Conservation (phyloP, 2,797 vertebrate genomes). For the Glyptemys insculpta region DNA sequence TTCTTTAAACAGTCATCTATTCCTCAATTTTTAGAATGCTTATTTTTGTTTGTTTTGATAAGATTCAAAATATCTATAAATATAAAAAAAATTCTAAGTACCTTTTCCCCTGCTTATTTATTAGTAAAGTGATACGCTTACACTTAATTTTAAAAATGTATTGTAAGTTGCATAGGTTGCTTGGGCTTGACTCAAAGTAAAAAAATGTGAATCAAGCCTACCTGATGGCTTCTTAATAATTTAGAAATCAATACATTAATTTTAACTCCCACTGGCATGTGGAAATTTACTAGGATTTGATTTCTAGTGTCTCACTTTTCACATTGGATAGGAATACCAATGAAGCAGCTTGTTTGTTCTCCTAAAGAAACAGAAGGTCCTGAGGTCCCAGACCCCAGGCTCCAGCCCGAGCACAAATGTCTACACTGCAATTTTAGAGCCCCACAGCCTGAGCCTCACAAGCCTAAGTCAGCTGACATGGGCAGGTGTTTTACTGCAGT, state of each 20-base stretch:
- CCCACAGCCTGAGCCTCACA: neutral
- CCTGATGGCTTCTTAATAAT: slow-evolving; percentile 39
- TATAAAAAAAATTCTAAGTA: fast-evolving
- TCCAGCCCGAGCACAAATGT: neutral
- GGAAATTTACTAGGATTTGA: slow-evolving; percentile 27
- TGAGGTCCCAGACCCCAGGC: neutral
- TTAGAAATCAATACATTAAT: neutral
- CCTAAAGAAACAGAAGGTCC: neutral
- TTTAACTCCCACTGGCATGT: neutral
- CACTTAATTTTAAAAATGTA: neutral
- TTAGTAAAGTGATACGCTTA: neutral
- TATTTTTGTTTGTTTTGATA: neutral
- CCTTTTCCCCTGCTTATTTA: neutral
- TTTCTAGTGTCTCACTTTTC: neutral
- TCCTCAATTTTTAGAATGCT: slow-evolving; percentile 34
- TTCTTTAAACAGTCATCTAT: slow-evolving; percentile 37
- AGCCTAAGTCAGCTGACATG: neutral
- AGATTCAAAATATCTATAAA: neutral
- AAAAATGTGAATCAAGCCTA: slow-evolving; percentile 7
- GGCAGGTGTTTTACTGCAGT: neutral
- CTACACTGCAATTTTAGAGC: neutral
- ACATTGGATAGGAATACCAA: neutral
- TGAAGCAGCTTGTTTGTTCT: neutral
- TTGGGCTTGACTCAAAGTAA: slow-evolving; percentile 5
- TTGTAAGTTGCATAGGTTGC: slow-evolving; percentile 26